phyloP scores from a whole-genome alignment of 2,113 vertebrate species.

The Chaenogobius annularis region DNA sequence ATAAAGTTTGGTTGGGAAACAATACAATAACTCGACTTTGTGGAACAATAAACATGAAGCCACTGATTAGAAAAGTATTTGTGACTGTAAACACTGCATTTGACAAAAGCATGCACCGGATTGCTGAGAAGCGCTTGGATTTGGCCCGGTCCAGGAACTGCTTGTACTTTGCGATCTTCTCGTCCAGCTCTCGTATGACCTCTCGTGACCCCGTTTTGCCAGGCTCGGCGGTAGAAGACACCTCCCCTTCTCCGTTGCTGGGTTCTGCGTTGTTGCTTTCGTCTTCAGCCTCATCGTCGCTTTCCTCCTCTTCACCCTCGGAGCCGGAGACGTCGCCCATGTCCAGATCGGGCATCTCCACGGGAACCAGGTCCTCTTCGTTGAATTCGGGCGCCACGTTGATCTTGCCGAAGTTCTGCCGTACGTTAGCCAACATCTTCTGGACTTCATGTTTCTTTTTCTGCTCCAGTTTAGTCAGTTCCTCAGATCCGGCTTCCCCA shows the following conservation, averaged over 20 bases:
- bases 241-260: constrained; percentile 19
- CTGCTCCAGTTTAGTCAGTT: constrained; percentile 35
- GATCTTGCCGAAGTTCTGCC: constrained; percentile 95
- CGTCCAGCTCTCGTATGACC: constrained; percentile 84
- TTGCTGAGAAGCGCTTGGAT: constrained; percentile 91
- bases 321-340: constrained; percentile 74
- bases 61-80: constrained; percentile 26
- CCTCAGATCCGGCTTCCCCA: neutral
- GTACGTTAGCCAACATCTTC: constrained; percentile 82
- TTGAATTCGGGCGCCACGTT: constrained; percentile 89
- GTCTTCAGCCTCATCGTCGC: constrained; percentile 50
- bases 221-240: constrained; percentile 3
- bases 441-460: constrained; percentile 73
- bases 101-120: constrained; percentile 71
- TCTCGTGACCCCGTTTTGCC: constrained; percentile 66
- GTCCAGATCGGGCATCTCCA: constrained; percentile 84
- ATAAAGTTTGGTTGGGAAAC: constrained; percentile 10
- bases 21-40: constrained; percentile 16
- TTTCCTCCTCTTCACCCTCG: constrained; percentile 73
- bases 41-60: constrained; percentile 23
- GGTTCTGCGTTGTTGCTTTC: constrained; percentile 26
- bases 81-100: neutral
- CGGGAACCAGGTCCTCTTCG: constrained; percentile 89
- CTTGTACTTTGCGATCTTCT: constrained; percentile 92
- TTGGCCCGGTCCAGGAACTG: constrained; percentile 93